Percentiles rank a stretch among this genome's conserved stretches.
Conservation (phyloP, 2,888 invertebrate species). For the Cylindroiulus punctatus region DNA sequence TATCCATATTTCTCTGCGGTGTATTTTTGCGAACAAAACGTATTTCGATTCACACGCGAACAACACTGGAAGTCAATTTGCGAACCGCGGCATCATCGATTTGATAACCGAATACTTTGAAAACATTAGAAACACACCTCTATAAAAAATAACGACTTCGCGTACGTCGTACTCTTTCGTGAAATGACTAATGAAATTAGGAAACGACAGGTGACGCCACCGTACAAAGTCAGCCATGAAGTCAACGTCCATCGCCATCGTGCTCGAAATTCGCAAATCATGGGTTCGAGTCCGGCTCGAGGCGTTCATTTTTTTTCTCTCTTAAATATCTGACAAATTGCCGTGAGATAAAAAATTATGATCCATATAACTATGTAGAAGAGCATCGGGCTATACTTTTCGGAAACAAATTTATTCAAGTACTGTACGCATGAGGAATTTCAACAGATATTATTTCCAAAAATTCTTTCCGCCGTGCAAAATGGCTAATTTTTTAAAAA, state of each 20-base stretch:
- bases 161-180: slow-evolving; percentile 6
- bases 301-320: background rate
- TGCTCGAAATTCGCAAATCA: background rate
- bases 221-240: background rate
- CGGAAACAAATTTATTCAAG: too few relatives aligned
- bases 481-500: too few relatives aligned
- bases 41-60: slow-evolving; percentile 5
- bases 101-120: background rate
- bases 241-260: background rate
- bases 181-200: slow-evolving; percentile 30
- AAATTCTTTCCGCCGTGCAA: too few relatives aligned
- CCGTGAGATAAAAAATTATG: too few relatives aligned
- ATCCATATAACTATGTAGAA: too few relatives aligned
- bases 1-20: slow-evolving; percentile 30
- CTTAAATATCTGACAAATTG: background rate
- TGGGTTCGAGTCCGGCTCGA: background rate
- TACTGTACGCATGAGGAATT: too few relatives aligned
- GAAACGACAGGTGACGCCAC: slow-evolving; percentile 45
- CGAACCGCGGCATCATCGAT: background rate
- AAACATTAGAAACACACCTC: slow-evolving; percentile 17
- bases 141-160: slow-evolving; percentile 37
- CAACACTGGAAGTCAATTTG: background rate
- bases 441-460: too few relatives aligned
- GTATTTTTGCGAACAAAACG: background rate
- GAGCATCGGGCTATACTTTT: too few relatives aligned